Evolutionary conservation across 2,113 vertebrate genomes (phyloP), one percentile per base, ranked within the genome.

Genomic region (Neogobius melanostomus): DNA sequence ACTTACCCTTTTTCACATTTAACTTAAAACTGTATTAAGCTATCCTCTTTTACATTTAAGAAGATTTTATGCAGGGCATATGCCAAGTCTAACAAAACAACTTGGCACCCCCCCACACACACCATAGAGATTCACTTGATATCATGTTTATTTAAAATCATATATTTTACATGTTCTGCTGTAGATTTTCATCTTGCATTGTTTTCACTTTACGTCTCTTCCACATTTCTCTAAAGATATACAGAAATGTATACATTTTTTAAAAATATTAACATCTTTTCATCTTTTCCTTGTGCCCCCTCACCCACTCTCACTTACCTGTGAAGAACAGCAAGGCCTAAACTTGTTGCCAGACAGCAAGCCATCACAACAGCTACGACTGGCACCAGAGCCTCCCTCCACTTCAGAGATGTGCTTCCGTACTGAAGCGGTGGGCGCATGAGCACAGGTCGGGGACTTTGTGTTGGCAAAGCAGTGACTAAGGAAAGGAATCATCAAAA

Each of bases 271-370:
- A 47, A 47, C 7, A 7, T 11, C 46, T 47, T n/a, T n/a, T 51
- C 12, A 50, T 48, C 53, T 53, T 54, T 69, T 17, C 54, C 46
- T 53, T 60, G 51, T 53, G n/a, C 7, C 54, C 67, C 17, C 76
- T 69, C 63, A 77, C 69, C 43, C 21, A 11, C n/a, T 46, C 15
- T 64, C 56, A 79, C 90, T 91, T 68, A 93, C 90, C 88, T 66
- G 9, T 90, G 66, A 54, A 73, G 10, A 9, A 79, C 44, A 28
- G 74, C 45, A 53, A 92, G 69, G 72, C 74, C 79, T 11, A 92
- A 44, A 54, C 86, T 85, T 0, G 48, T 86, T 45, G 63, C 73
- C 66, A 92, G 71, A 65, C 85, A 81, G 66, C 92, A 68, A 36
- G 67, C 83, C 5, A 84, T 87, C 62, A 88, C 67, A 47, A 79